Conservation (phyloP, 1,140 invertebrate genomes). For the Yoshiicerus persimilis region DNA sequence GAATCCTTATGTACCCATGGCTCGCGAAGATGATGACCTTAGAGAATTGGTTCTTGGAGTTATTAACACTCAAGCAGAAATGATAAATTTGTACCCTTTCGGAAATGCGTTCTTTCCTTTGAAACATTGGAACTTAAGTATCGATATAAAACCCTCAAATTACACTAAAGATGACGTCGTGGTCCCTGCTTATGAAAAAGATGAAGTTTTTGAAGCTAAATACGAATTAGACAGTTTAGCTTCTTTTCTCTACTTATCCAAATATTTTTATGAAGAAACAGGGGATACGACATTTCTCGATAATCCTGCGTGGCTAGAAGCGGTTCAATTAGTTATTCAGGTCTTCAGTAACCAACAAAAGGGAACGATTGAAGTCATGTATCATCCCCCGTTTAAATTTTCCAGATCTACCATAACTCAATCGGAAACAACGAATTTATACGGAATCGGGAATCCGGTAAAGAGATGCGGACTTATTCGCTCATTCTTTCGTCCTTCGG, state of each 20-base stretch:
- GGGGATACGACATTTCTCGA: constrained; percentile 23
- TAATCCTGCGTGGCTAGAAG: constrained; percentile 34
- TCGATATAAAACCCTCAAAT: constrained; percentile 11
- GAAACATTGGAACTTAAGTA: constrained; percentile 40
- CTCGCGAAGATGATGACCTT: constrained; percentile 25
- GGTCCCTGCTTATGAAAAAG: constrained; percentile 12
- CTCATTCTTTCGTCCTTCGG: constrained; percentile 46
- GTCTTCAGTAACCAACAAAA: constrained; percentile 36
- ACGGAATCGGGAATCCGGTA: constrained; percentile 42
- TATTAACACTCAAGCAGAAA: constrained; percentile 46
- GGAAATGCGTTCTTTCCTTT: constrained; percentile 44
- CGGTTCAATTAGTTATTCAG: neutral
- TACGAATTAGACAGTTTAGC: constrained; percentile 47
- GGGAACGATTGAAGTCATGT: constrained; percentile 36
- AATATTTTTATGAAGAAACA: constrained; percentile 41
- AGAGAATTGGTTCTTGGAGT: constrained; percentile 42
- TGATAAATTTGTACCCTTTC: constrained; percentile 41
- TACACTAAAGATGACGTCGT: constrained; percentile 15
- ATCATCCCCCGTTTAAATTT: constrained; percentile 37
- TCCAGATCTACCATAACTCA: constrained; percentile 38
- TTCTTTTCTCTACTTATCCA: constrained; percentile 43
- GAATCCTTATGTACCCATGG: constrained; percentile 44
- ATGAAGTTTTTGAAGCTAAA: constrained; percentile 45
- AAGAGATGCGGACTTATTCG: constrained; percentile 43
- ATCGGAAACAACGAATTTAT: constrained; percentile 45